These are phyloP conservation scores for Leistus spinibarbis DNA, from an alignment of 2,888 invertebrate genomes.

Conservation along the genomic window DNA sequence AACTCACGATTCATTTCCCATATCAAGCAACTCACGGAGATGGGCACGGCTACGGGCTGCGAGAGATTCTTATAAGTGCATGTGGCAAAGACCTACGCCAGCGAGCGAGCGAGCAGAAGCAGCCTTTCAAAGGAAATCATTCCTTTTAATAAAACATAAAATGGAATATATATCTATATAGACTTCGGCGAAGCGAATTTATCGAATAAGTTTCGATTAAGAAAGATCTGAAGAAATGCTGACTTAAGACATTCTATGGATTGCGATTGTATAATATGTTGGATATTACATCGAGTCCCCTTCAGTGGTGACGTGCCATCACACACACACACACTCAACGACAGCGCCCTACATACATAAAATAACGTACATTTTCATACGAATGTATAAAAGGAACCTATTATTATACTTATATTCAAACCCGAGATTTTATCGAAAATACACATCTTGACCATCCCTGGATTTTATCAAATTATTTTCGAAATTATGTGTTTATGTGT, in stretches of 20 bases:
- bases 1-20: not conserved
- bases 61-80: not conserved
- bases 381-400: too few species aligned
- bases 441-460: too few species aligned
- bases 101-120: too few species aligned
- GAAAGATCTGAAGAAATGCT: not conserved
- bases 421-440: too few species aligned
- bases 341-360: not conserved
- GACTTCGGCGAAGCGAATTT: not conserved
- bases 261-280: not conserved
- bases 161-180: not conserved
- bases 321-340: too few species aligned
- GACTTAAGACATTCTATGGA: not conserved
- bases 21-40: not conserved
- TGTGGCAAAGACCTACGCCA: not conserved
- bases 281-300: not conserved
- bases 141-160: not conserved
- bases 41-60: too few species aligned
- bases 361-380: not conserved
- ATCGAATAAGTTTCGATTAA: not conserved
- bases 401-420: too few species aligned
- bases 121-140: not conserved
- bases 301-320: not conserved
- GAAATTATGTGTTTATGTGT: too few species aligned
- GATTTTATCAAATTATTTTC: too few species aligned